A percentile compares a stretch with the other conserved stretches of the same genome.
phyloP scores from a whole-genome alignment of 2,113 vertebrate genomes.

The Poecile atricapillus region DNA sequence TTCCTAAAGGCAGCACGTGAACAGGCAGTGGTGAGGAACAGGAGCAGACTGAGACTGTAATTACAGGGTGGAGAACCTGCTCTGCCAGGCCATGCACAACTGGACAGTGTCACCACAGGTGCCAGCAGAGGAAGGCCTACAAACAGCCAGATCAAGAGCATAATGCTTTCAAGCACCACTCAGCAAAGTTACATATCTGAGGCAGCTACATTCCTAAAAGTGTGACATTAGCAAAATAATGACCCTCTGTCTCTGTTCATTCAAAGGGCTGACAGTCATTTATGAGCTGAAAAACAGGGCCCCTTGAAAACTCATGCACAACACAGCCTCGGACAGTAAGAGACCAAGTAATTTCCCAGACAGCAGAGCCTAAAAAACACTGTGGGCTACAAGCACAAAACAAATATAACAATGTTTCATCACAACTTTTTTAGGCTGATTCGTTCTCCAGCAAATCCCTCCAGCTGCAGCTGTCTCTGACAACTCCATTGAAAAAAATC shows the following conservation, averaged over 20 bases:
- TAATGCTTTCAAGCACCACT: background rate
- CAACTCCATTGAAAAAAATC: background rate
- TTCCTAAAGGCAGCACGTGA: background rate
- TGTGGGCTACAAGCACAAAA: background rate
- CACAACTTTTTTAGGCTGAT: background rate
- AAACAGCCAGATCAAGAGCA: background rate
- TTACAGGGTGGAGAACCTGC: background rate
- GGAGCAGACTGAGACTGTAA: background rate
- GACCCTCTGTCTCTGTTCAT: background rate
- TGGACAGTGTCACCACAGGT: rapidly evolving
- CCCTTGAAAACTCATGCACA: background rate
- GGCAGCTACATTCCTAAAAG: background rate
- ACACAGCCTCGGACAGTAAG: background rate
- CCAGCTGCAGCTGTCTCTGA: background rate
- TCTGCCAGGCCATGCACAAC: background rate
- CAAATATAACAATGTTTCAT: constrained; percentile 42
- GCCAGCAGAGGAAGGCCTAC: background rate
- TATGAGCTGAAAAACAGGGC: constrained; percentile 4
- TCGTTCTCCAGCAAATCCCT: background rate
- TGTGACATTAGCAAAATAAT: constrained; percentile 13
- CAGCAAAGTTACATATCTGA: background rate
- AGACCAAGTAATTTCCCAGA: background rate
- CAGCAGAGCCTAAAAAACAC: background rate
- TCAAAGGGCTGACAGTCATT: constrained; percentile 25
- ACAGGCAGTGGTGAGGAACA: rapidly evolving